Conservation (phyloP, 2,797 vertebrate species). For the Ispidina picta region DNA sequence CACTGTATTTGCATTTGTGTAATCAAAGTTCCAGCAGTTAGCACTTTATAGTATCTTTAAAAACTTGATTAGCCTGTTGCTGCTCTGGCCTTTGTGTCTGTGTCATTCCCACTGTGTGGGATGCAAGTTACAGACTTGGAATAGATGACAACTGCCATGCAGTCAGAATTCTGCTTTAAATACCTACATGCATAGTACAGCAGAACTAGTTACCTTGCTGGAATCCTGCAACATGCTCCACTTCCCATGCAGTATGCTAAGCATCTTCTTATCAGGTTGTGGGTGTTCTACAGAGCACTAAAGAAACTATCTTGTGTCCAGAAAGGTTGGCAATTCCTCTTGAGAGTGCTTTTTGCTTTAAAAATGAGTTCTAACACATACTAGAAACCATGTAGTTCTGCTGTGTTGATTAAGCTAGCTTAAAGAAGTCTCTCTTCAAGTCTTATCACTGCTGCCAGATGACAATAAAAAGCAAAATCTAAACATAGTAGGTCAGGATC, state of each 20-base stretch:
- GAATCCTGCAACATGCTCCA: background rate
- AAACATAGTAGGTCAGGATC: background rate
- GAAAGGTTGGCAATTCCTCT: background rate
- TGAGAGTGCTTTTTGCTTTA: background rate
- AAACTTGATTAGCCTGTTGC: background rate
- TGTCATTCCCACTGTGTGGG: background rate
- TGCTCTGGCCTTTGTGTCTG: background rate
- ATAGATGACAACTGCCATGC: background rate
- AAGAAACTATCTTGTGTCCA: background rate
- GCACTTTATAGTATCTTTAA: background rate
- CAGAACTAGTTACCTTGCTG: background rate
- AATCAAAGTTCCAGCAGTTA: background rate
- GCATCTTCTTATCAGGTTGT: background rate
- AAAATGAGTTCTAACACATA: background rate
- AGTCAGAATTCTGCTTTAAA: background rate
- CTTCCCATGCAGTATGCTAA: background rate
- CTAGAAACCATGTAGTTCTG: background rate
- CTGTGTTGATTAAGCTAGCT: background rate
- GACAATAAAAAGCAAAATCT: background rate
- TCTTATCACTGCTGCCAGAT: background rate
- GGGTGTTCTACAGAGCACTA: background rate
- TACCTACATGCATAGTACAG: background rate
- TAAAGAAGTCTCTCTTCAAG: background rate
- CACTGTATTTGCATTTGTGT: conserved; percentile 12
- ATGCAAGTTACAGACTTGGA: background rate